phyloP scores from a whole-genome alignment of 2,888 invertebrate species.

The Strigamia transsilvanica region DNA sequence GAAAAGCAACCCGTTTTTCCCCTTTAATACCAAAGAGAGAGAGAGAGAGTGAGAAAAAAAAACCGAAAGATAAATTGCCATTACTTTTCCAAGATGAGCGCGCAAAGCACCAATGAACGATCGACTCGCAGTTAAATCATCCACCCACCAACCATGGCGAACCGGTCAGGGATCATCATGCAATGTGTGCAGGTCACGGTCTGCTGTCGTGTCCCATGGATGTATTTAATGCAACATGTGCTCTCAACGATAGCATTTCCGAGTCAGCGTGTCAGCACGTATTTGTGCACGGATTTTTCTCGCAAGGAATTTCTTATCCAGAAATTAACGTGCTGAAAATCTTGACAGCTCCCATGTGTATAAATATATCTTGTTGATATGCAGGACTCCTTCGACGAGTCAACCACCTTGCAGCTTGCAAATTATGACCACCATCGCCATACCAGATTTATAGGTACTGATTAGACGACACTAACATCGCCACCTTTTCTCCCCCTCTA shows the following conservation, averaged over 20 bases:
- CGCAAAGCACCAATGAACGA: slow-evolving; percentile 19
- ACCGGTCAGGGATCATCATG: slow-evolving; percentile 31
- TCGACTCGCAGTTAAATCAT: background rate
- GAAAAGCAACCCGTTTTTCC: slow-evolving; percentile 10
- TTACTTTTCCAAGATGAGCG: background rate
- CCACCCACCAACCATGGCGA: slow-evolving; percentile 41
- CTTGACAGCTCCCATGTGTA: slow-evolving; percentile 37
- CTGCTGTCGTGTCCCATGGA: slow-evolving; percentile 19
- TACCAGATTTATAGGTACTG: slow-evolving; percentile 14
- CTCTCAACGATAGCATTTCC: slow-evolving; percentile 15
- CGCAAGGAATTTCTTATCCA: slow-evolving; percentile 17
- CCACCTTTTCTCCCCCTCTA: slow-evolving; percentile 10
- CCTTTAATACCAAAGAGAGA: slow-evolving; percentile 5
- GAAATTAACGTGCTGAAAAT: background rate
- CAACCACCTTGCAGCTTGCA: slow-evolving; percentile 24
- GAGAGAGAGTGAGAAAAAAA: background rate
- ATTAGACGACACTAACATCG: slow-evolving; percentile 9
- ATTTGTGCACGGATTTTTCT: slow-evolving; percentile 24
- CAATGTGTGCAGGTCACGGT: slow-evolving; percentile 35
- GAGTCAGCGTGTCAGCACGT: slow-evolving; percentile 38
- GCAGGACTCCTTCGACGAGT: slow-evolving; percentile 34
- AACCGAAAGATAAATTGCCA: slow-evolving; percentile 19
- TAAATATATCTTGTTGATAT: slow-evolving; percentile 28
- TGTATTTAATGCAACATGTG: slow-evolving; percentile 34
- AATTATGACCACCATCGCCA: background rate